Base-by-base conservation (phyloP, 2,888 invertebrate genomes). In the Griposia aprilina region DNA sequence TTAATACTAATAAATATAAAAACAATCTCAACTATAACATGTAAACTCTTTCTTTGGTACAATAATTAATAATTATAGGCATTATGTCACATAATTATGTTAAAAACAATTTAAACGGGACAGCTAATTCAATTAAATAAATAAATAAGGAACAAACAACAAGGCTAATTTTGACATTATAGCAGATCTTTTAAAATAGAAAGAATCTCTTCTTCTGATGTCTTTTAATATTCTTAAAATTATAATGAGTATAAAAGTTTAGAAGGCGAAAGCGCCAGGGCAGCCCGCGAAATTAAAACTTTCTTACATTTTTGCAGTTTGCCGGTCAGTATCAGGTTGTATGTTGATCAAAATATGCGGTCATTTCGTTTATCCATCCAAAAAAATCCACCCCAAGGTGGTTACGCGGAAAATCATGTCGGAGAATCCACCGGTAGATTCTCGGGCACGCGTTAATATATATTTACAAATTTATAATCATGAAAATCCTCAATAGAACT, bases 1-100 rank as follows among this genome's bases (percentile, higher is more conserved):
- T 68, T 36, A 66, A 80, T 60, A 73, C 67, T 63, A 81, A 83
- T 83, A 84, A 80, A 81, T 80, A 80, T n/a, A 69, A 72, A 81
- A 83, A 81, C 75, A 81, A 78, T 79, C 77, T 68, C 74, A 81
- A 73, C 30, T 77, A 70, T 55, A 75, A 78, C 78, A 79, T 59
- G 23, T 82, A 78, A 84, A 87, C 82, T 81, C 30, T 88, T 75
- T 85, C 88, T 88, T 88, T 88, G 88, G 88, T 88, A 87, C 78
- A 67, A 80, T 74, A 26, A 76, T 36, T 70, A 72, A 75, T 76
- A n/a, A n/a, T n/a, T n/a, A n/a, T n/a, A 85, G 74, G 83, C 80
- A 63, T 50, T 60, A 75, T 70, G 65, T 70, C 59, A 74, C 65
- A 76, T 74, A 48, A 41, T 74, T 63, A 41, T 41, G 7, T 68